Conservation (phyloP, 1,140 invertebrate genomes). For the Habropoda laboriosa region DNA sequence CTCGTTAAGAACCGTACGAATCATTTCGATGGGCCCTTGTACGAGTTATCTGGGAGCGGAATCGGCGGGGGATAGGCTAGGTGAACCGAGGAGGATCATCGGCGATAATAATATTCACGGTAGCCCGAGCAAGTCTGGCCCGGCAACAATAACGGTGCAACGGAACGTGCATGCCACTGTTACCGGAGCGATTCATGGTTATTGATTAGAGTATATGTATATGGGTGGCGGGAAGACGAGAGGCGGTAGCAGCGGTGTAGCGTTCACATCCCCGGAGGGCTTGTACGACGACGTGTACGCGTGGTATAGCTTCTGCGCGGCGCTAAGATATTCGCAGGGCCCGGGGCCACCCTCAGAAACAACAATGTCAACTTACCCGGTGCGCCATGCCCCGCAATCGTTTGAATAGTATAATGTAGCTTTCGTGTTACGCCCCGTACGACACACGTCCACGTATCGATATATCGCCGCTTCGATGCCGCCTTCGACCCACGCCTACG, state of each 20-base stretch:
- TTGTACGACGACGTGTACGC: conserved; percentile 68
- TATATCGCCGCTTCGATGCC: no score
- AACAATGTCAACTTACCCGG: conserved; percentile 80
- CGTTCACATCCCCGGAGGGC: conserved; percentile 73
- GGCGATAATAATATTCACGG: conserved; percentile 69
- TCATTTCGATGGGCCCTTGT: not conserved
- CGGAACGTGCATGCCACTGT: conserved; percentile 73
- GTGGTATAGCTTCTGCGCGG: conserved; percentile 56
- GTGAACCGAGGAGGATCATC: conserved; percentile 56
- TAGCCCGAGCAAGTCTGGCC: conserved; percentile 51
- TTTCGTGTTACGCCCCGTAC: conserved; percentile 71
- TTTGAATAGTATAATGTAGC: conserved; percentile 79
- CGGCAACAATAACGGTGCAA: conserved; percentile 71
- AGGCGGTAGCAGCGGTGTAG: conserved; percentile 63
- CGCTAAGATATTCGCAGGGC: conserved; percentile 77
- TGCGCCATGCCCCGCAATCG: conserved; percentile 69
- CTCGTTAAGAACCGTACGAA: not conserved
- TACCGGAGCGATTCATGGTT: conserved; percentile 77
- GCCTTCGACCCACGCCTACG: not conserved
- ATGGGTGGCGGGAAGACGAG: conserved; percentile 67
- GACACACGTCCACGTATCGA: conserved; percentile 20
- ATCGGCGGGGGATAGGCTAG: not conserved
- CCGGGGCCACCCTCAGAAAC: conserved; percentile 77
- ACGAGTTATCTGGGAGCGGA: not conserved
- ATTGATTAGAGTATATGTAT: conserved; percentile 79